Percentiles rank a stretch among this genome's conserved stretches.
Conservation (phyloP, 2,797 vertebrate genomes). For the Sylvilagus floridanus region DNA sequence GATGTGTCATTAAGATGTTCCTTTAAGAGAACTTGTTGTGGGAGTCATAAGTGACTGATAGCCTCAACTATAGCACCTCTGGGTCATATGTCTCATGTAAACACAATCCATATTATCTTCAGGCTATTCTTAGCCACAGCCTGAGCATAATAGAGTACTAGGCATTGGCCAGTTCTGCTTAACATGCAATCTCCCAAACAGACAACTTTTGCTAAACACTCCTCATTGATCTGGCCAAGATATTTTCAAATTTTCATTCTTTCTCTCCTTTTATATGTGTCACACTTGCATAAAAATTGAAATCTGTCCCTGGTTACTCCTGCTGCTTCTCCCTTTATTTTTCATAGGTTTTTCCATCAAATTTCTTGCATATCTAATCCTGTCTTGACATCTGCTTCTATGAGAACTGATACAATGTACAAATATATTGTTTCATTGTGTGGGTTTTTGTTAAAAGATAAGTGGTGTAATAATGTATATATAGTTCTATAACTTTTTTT, state of each 20-base stretch:
- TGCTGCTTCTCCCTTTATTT: not conserved
- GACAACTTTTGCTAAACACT: not conserved
- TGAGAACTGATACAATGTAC: not conserved
- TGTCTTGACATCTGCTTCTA: not conserved
- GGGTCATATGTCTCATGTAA: not conserved
- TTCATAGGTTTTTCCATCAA: not conserved
- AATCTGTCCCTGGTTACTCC: not conserved
- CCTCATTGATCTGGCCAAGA: not conserved
- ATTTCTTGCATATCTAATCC: not conserved
- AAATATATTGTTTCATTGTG: not conserved
- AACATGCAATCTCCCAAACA: not conserved
- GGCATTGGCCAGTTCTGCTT: not conserved
- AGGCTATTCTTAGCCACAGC: not conserved
- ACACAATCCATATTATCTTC: not conserved
- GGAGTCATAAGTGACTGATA: not conserved
- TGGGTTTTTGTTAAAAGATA: not conserved
- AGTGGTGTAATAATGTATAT: not conserved
- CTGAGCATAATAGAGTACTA: not conserved
- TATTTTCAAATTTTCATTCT: not conserved
- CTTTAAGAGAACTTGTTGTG: not conserved
- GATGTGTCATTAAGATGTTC: not conserved
- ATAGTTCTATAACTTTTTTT: not conserved
- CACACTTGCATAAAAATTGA: not conserved
- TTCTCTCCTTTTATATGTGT: not conserved
- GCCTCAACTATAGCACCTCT: not conserved